Conservation (phyloP, 2,113 vertebrate species). For the Istiophorus platypterus region DNA sequence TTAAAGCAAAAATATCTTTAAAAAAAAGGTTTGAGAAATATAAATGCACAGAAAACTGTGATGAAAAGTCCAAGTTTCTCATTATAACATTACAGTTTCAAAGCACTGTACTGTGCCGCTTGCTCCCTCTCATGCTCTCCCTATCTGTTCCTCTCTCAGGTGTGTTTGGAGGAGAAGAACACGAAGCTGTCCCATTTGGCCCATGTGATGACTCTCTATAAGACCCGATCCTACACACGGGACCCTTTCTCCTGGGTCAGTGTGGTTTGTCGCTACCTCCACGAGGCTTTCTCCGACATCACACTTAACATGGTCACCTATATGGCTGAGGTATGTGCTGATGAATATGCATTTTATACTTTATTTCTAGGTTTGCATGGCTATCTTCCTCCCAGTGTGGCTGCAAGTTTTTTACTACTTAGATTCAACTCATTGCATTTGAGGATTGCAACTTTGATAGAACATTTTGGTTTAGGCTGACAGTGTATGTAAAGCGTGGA, state of each 20-base stretch:
- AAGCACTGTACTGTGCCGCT: not conserved
- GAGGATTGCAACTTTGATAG: not conserved
- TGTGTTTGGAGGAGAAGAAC: constrained; percentile 96
- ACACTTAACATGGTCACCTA: constrained; percentile 98
- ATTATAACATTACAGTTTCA: not conserved
- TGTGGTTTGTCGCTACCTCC: constrained; percentile 98
- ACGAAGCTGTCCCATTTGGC: constrained; percentile 97
- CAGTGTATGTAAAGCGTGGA: too few relatives aligned
- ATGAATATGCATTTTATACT: not conserved
- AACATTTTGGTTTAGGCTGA: too few relatives aligned
- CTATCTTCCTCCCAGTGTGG: not conserved
- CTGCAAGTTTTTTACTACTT: too few relatives aligned
- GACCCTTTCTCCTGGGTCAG: constrained; percentile 97
- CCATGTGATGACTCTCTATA: constrained; percentile 98
- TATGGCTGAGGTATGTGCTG: constrained; percentile 90
- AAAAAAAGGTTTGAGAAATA: not conserved
- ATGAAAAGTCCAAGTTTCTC: not conserved
- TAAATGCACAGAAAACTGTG: not conserved
- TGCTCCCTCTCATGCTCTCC: not conserved
- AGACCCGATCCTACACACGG: constrained; percentile 96
- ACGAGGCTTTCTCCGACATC: constrained; percentile 94
- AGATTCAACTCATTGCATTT: not conserved
- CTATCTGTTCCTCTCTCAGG: constrained; percentile 78
- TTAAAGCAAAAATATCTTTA: not conserved
- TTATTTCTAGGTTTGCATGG: not conserved